Evolutionary conservation across 2,888 invertebrate species (phyloP).

Genomic region (Blastobasis adustella): DNA sequence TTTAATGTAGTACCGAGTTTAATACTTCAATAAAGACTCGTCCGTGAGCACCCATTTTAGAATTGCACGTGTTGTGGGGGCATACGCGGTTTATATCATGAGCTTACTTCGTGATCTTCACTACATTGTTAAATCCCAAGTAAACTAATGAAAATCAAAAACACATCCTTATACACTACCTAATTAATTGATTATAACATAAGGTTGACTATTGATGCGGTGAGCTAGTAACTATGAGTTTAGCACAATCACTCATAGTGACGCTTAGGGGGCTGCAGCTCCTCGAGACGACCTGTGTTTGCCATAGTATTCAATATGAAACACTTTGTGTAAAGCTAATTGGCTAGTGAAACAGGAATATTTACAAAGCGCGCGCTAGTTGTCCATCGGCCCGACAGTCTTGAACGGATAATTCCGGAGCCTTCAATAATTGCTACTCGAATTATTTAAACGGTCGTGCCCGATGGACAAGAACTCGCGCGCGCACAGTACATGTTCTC

Average conservation of each 20-base stretch:
- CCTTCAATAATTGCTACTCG: slow-evolving; percentile 14
- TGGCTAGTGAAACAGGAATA: too few species aligned
- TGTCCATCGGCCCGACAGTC: too few species aligned
- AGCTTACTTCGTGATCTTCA: slow-evolving; percentile 4
- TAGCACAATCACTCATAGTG: slow-evolving; percentile 74
- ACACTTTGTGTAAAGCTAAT: too few species aligned
- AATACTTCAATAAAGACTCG: too few species aligned
- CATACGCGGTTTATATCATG: too few species aligned
- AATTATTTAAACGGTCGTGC: too few species aligned
- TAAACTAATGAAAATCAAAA: slow-evolving; percentile 32
- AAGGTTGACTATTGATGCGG: slow-evolving; percentile 42
- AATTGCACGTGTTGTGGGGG: too few species aligned
- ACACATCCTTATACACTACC: slow-evolving; percentile 31
- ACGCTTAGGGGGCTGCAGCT: slow-evolving; percentile 45
- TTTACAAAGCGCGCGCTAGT: too few species aligned
- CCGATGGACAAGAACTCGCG: too few species aligned
- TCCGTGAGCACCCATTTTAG: too few species aligned
- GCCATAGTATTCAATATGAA: not conserved
- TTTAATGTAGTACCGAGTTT: too few species aligned
- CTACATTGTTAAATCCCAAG: slow-evolving; percentile 26
- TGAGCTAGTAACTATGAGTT: slow-evolving; percentile 71
- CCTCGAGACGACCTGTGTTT: slow-evolving; percentile 1
- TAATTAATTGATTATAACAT: slow-evolving; percentile 28
- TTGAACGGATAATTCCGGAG: too few species aligned
- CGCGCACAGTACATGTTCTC: slow-evolving; percentile 9